Evolutionary conservation across 2,797 vertebrate species (phyloP).

Genomic region (Sphenopsis melanotis): DNA sequence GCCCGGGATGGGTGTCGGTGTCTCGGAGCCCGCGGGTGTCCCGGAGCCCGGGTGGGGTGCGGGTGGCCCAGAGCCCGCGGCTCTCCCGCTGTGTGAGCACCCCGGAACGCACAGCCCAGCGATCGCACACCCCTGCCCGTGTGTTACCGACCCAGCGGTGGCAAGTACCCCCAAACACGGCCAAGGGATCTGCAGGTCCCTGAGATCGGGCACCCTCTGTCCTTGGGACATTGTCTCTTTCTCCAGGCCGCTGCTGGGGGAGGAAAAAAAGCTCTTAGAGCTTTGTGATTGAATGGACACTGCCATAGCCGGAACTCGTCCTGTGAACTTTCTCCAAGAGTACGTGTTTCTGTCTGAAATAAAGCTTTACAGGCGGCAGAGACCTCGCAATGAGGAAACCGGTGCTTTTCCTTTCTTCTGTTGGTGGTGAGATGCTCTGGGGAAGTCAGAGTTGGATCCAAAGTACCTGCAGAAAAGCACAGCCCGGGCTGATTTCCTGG

Average conservation of each 20-base stretch:
- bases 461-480: background rate
- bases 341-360: background rate
- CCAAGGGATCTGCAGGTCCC: rapidly evolving
- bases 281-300: background rate
- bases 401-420: rapidly evolving
- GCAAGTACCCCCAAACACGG: background rate
- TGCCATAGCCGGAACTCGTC: background rate
- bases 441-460: background rate
- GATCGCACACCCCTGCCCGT: background rate
- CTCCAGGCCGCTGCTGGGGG: background rate
- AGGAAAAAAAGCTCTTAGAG: rapidly evolving
- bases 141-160: background rate
- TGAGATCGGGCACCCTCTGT: rapidly evolving
- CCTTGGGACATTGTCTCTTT: background rate
- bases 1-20: too few species aligned
- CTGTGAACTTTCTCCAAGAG: background rate
- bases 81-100: background rate
- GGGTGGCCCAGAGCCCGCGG: too few species aligned
- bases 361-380: background rate
- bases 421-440: background rate
- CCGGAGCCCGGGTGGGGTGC: too few species aligned
- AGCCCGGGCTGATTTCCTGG: background rate
- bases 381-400: rapidly evolving
- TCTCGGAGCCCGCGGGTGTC: too few species aligned
- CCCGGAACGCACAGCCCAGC: rapidly evolving